These are phyloP conservation scores for Cyprinodon variegatus DNA, from an alignment of 2,113 vertebrate species.

Conservation along the genomic window DNA sequence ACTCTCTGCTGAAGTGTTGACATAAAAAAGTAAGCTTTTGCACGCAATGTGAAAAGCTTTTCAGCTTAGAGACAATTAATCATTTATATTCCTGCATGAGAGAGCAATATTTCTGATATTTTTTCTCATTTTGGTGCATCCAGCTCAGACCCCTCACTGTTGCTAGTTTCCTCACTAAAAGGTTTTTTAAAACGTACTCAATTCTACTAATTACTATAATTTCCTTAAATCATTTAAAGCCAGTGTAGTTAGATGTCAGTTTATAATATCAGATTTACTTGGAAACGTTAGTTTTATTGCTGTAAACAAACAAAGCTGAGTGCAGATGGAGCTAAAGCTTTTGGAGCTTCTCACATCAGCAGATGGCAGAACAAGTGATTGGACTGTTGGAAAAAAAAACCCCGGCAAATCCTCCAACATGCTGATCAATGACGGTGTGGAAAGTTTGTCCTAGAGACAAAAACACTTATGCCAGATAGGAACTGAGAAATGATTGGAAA, in stretches of 20 bases:
- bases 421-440: constrained; percentile 35
- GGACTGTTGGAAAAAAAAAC: constrained; percentile 6
- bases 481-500: not conserved
- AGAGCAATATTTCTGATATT: not conserved
- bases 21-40: constrained; percentile 8
- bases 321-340: constrained; percentile 64
- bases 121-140: constrained; percentile 6
- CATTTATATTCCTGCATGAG: not conserved
- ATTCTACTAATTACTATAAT: constrained; percentile 1
- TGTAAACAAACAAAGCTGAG: constrained; percentile 52
- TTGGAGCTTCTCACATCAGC: constrained; percentile 42
- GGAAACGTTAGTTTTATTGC: constrained; percentile 34
- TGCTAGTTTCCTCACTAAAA: constrained; percentile 19
- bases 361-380: constrained; percentile 59
- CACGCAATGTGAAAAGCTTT: not conserved
- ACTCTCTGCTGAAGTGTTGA: not conserved
- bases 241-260: not conserved
- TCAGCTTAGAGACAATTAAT: constrained; percentile 13
- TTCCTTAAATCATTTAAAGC: not conserved
- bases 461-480: constrained; percentile 4
- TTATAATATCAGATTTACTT: constrained; percentile 4
- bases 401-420: constrained; percentile 31
- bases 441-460: constrained; percentile 30
- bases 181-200: not conserved
- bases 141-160: constrained; percentile 7